These are phyloP conservation scores for Drosophila eohydei DNA, from an alignment of 2,888 invertebrate species.

Conservation along the genomic window DNA sequence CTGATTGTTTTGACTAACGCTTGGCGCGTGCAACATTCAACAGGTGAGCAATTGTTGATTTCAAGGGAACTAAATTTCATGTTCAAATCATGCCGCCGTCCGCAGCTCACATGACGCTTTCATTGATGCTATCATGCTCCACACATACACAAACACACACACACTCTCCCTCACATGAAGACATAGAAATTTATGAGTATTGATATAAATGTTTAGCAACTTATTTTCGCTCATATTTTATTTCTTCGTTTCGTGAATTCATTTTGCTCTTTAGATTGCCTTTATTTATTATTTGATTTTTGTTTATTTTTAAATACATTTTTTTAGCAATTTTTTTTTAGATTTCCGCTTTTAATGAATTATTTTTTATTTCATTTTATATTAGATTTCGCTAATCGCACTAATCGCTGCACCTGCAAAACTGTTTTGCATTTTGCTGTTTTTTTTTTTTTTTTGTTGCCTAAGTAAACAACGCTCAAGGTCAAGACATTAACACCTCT, in stretches of 20 bases:
- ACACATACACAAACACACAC: conserved; percentile 10
- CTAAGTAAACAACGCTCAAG: conserved; percentile 33
- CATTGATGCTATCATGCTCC: conserved; percentile 39
- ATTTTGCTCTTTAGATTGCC: conserved; percentile 17
- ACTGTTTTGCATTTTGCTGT: conserved; percentile 34
- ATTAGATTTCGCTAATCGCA: conserved; percentile 46
- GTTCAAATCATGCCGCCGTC: conserved; percentile 24
- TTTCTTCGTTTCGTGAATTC: conserved; percentile 20
- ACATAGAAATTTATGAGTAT: conserved; percentile 41
- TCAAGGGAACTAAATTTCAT: conserved; percentile 40
- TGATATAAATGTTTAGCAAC: conserved; percentile 50
- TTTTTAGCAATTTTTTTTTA: conserved; percentile 28
- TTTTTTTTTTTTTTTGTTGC: conserved; percentile 6
- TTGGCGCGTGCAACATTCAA: conserved; percentile 43
- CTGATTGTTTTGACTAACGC: conserved; percentile 18
- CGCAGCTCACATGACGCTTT: conserved; percentile 54
- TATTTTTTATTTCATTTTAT: conserved; percentile 17
- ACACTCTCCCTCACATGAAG: background rate
- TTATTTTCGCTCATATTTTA: conserved; percentile 6
- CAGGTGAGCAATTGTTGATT: conserved; percentile 49
- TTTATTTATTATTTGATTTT: conserved; percentile 14
- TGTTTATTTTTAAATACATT: conserved; percentile 40
- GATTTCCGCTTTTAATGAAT: conserved; percentile 58
- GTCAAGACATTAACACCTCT: conserved; percentile 25
- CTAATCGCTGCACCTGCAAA: conserved; percentile 40